Percentiles rank a stretch among this genome's conserved stretches.
phyloP scores from a whole-genome alignment of 2,888 invertebrate genomes.

The Notocelia uddmanniana region DNA sequence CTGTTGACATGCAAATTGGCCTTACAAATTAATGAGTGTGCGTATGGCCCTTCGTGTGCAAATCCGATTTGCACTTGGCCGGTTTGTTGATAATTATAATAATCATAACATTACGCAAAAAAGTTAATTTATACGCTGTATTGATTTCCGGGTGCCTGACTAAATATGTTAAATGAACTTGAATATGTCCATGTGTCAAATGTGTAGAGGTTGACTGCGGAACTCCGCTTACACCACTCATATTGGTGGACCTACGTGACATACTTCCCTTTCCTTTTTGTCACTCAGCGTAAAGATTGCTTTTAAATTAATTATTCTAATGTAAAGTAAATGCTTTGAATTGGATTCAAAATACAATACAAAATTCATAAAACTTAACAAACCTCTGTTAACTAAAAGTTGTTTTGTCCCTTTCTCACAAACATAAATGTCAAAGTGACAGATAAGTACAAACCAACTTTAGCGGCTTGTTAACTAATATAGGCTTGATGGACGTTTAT shows the following conservation, averaged over 20 bases:
- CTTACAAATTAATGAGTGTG: too few relatives aligned
- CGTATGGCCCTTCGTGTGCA: too few relatives aligned
- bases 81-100: too few relatives aligned
- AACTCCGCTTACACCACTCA: conserved; percentile 10
- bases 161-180: conserved; percentile 17
- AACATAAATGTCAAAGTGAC: too few relatives aligned
- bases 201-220: conserved; percentile 14
- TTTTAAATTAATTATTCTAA: background rate
- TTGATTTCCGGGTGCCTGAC: conserved; percentile 12
- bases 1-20: too few relatives aligned
- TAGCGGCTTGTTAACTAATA: too few relatives aligned
- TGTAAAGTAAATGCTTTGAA: background rate
- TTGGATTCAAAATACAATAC: background rate
- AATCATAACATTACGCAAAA: background rate
- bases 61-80: too few relatives aligned
- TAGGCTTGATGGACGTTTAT: too few relatives aligned
- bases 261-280: conserved; percentile 29
- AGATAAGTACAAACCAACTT: too few relatives aligned
- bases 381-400: too few relatives aligned
- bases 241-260: conserved; percentile 2
- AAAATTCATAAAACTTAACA: too few relatives aligned
- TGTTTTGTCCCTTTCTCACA: too few relatives aligned
- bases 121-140: background rate
- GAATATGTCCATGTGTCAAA: conserved; percentile 28
- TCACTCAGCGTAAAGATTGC: background rate